Conservation (phyloP, 1,140 invertebrate species). For the Dufourea novaeangliae region DNA sequence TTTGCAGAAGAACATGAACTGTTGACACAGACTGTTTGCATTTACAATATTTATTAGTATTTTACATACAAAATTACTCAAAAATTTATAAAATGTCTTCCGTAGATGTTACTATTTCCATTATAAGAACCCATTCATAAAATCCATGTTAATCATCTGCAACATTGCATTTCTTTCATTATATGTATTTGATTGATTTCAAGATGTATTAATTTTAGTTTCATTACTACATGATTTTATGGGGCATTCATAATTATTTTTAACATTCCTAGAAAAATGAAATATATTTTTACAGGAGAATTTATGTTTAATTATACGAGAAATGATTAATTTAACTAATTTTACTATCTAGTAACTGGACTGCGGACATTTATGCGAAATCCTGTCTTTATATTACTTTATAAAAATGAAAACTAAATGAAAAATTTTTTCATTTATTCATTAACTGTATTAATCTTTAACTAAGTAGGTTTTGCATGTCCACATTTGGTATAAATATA, state of each 20-base stretch:
- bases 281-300: constrained; percentile 10
- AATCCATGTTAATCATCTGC: constrained; percentile 19
- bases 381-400: too few relatives aligned
- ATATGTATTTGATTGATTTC: background rate
- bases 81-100: constrained; percentile 41
- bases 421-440: too few relatives aligned
- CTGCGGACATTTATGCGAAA: too few relatives aligned
- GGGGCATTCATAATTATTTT: background rate
- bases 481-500: too few relatives aligned
- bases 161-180: background rate
- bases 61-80: constrained; percentile 26
- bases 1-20: constrained; percentile 14
- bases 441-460: too few relatives aligned
- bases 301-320: constrained; percentile 20
- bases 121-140: background rate
- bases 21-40: constrained; percentile 6
- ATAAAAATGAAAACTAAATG: too few relatives aligned
- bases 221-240: background rate
- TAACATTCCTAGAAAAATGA: constrained; percentile 19
- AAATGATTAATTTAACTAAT: background rate
- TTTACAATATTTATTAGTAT: constrained; percentile 22
- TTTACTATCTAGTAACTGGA: too few relatives aligned
- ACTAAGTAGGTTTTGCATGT: too few relatives aligned
- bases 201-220: background rate
- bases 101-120: constrained; percentile 8